A percentile compares a stretch with the other conserved stretches of the same genome.
Evolutionary conservation across 2,888 invertebrate genomes (phyloP).

Genomic region (Hirtodrosophila cameraria): DNA sequence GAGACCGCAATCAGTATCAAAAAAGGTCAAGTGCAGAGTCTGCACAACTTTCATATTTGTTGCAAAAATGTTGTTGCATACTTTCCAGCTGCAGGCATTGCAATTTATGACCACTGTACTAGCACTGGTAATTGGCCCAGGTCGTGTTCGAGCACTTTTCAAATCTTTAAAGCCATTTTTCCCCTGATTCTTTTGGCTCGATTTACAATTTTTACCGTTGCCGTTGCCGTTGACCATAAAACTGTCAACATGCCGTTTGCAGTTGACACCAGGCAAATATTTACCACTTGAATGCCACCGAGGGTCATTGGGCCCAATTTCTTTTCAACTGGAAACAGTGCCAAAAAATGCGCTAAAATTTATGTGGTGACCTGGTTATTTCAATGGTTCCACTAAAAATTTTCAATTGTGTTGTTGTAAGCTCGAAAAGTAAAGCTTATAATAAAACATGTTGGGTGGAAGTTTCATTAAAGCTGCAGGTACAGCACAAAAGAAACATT

Average conservation of each 20-base stretch:
- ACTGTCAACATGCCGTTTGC: constrained; percentile 51
- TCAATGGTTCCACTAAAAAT: neutral
- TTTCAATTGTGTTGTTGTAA: constrained; percentile 1
- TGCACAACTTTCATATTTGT: constrained; percentile 11
- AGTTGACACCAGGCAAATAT: constrained; percentile 51
- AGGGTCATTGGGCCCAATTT: constrained; percentile 1
- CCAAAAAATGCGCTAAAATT: constrained; percentile 52
- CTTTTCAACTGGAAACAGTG: constrained; percentile 10
- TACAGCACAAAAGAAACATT: too few species aligned
- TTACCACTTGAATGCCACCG: constrained; percentile 43
- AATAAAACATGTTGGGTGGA: neutral
- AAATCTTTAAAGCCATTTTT: neutral
- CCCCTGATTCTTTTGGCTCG: constrained; percentile 1
- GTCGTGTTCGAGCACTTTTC: constrained; percentile 41
- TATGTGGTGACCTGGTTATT: constrained; percentile 65
- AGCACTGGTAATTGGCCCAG: constrained; percentile 55
- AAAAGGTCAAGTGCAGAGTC: constrained; percentile 69
- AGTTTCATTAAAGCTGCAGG: too few species aligned
- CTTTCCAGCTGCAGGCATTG: constrained; percentile 29
- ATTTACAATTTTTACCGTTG: constrained; percentile 9
- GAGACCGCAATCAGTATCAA: constrained; percentile 62
- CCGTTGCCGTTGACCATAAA: constrained; percentile 37
- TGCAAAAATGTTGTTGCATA: constrained; percentile 26
- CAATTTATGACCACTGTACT: constrained; percentile 45
- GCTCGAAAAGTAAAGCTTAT: neutral